A percentile compares a stretch with the other conserved stretches of the same genome.
Conservation (phyloP, 2,113 vertebrate species). For the Oncorhynchus kisutch region DNA sequence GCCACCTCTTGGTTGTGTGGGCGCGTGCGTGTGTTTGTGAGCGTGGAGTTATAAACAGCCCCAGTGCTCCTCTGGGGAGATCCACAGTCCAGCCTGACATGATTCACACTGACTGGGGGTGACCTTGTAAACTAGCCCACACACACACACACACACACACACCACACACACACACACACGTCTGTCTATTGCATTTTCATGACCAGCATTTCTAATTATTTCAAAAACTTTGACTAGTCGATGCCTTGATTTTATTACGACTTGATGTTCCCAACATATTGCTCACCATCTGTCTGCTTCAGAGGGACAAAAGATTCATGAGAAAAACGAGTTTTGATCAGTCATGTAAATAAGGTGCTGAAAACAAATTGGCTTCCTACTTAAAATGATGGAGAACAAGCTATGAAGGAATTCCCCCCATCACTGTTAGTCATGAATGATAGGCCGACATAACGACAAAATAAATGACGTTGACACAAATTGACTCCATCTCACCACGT, state of each 20-base stretch:
- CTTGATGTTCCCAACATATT: too few species aligned
- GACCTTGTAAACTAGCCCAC: constrained; percentile 77
- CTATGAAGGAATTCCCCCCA: background rate
- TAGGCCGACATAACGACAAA: too few species aligned
- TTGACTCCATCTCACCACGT: background rate
- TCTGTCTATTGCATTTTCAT: constrained; percentile 37
- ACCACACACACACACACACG: constrained; percentile 22
- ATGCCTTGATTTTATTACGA: too few species aligned
- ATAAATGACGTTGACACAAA: too few species aligned
- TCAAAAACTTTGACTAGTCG: background rate
- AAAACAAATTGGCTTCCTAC: too few species aligned
- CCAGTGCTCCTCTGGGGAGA: constrained; percentile 73
- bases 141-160: constrained; percentile 25
- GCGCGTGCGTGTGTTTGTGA: constrained; percentile 1
- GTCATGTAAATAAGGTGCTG: too few species aligned
- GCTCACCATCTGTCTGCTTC: too few species aligned
- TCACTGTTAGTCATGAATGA: too few species aligned
- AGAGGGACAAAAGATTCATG: too few species aligned
- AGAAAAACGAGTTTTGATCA: too few species aligned
- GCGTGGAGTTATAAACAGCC: constrained; percentile 51
- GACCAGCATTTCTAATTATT: constrained; percentile 23
- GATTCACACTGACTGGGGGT: constrained; percentile 81
- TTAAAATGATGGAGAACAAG: too few species aligned
- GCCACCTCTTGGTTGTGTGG: constrained; percentile 16
- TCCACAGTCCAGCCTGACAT: constrained; percentile 74